These are phyloP conservation scores for Micrastur ruficollis DNA, from an alignment of 2,797 vertebrate genomes.

Conservation along the genomic window DNA sequence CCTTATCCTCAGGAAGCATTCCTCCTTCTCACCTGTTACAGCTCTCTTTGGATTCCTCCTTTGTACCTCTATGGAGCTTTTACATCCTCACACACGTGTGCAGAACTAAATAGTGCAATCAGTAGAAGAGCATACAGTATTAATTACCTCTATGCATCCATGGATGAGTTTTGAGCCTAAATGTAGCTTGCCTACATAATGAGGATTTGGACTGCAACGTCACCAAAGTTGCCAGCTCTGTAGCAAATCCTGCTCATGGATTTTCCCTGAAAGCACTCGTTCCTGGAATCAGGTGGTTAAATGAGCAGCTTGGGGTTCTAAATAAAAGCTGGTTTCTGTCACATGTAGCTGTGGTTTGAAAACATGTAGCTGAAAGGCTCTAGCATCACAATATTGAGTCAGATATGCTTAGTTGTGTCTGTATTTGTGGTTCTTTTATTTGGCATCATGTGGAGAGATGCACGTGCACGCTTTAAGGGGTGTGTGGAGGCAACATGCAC, in stretches of 20 bases:
- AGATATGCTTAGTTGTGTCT: background rate
- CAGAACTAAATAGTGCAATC: background rate
- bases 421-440: background rate
- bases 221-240: rapidly evolving
- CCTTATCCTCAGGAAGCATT: rapidly evolving
- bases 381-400: background rate
- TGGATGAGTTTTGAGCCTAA: background rate
- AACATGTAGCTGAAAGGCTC: background rate
- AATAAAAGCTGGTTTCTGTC: background rate
- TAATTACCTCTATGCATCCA: background rate
- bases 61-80: background rate
- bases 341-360: background rate
- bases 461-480: background rate
- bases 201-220: background rate
- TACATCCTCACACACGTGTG: rapidly evolving
- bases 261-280: background rate
- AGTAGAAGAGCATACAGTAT: background rate
- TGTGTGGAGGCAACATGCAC: rapidly evolving
- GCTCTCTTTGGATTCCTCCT: background rate
- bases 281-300: background rate
- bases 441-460: background rate
- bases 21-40: background rate
- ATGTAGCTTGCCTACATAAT: background rate
- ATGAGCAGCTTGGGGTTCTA: background rate
- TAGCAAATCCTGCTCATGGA: background rate